phyloP scores from a whole-genome alignment of 2,888 invertebrate species.

The Hyposoter didymator region DNA sequence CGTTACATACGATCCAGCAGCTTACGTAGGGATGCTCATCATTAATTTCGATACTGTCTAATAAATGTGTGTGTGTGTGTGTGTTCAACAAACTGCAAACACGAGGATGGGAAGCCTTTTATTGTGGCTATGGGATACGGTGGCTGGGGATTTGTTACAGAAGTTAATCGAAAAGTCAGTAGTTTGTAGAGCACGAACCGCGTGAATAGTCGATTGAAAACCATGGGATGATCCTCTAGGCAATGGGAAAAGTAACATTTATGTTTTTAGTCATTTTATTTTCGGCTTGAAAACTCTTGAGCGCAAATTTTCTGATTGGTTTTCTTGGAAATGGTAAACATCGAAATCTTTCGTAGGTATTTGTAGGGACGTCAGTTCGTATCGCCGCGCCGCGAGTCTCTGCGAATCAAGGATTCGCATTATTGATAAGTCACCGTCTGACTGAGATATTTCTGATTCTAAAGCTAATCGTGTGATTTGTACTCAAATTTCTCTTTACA shows the following conservation, averaged over 20 bases:
- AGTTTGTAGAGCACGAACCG: not conserved
- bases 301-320: not conserved
- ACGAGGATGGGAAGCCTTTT: not conserved
- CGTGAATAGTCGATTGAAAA: not conserved
- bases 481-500: not conserved
- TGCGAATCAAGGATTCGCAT: slow-evolving; percentile 9
- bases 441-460: slow-evolving; percentile 24
- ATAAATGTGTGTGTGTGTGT: not conserved
- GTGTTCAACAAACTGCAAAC: not conserved
- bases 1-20: slow-evolving; percentile 3
- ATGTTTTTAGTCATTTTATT: not conserved
- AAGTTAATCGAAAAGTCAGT: not conserved
- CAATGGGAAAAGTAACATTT: not conserved
- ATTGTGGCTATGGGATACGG: not conserved
- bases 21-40: slow-evolving; percentile 26
- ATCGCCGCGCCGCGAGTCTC: not conserved
- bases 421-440: slow-evolving; percentile 45
- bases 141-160: not conserved
- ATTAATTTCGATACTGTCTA: not conserved
- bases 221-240: not conserved
- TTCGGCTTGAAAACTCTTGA: not conserved
- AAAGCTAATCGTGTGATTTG: not conserved
- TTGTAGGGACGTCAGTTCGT: not conserved
- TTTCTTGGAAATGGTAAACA: not conserved
- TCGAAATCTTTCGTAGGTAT: not conserved